A percentile compares a stretch with the other conserved stretches of the same genome.
Conservation (phyloP, 1,140 invertebrate genomes). For the Drosophila ironensis region DNA sequence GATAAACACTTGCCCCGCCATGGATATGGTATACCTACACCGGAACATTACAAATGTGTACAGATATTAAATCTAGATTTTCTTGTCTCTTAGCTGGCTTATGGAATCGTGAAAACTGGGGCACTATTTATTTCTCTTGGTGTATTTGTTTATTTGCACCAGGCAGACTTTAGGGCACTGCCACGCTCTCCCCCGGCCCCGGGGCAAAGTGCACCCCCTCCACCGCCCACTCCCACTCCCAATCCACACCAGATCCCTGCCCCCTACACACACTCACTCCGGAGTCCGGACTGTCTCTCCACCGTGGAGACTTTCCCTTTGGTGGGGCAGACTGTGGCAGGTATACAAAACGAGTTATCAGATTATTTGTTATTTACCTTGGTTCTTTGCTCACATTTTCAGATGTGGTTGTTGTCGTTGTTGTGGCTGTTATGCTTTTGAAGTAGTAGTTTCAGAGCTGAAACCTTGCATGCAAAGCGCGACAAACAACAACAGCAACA, state of each 20-base stretch:
- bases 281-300: slow-evolving; percentile 35
- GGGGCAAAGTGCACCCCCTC: neutral
- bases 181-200: slow-evolving; percentile 20
- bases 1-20: slow-evolving; percentile 69
- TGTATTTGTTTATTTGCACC: slow-evolving; percentile 47
- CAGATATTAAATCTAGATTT: neutral
- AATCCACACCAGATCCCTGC: neutral
- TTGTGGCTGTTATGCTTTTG: slow-evolving; percentile 57
- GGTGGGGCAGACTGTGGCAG: slow-evolving; percentile 52
- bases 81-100: too few relatives aligned
- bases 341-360: slow-evolving; percentile 80
- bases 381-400: slow-evolving; percentile 40
- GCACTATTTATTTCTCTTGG: slow-evolving; percentile 4
- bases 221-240: neutral
- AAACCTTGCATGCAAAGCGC: slow-evolving; percentile 74
- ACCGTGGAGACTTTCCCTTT: slow-evolving; percentile 68
- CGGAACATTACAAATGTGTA: too few relatives aligned
- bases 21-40: slow-evolving; percentile 22
- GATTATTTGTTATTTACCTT: slow-evolving; percentile 80
- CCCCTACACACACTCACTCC: neutral
- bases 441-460: slow-evolving; percentile 65
- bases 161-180: slow-evolving; percentile 76
- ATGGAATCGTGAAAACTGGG: too few relatives aligned
- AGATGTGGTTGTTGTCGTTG: slow-evolving; percentile 4
- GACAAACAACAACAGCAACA: slow-evolving; percentile 50